These are phyloP conservation scores for Phoxinus dragarum DNA, from an alignment of 2,797 vertebrate species.

Conservation along the genomic window DNA sequence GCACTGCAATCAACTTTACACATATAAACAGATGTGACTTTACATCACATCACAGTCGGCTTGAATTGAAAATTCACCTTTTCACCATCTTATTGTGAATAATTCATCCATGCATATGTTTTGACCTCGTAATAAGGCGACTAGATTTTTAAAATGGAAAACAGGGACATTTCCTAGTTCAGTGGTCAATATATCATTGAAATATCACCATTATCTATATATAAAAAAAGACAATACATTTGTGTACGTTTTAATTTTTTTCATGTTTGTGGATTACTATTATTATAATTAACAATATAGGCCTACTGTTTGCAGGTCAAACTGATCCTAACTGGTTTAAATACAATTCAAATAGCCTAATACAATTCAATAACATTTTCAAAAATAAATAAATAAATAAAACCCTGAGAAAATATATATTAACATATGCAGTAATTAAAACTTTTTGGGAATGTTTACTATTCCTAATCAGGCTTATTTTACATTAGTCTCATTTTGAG, in stretches of 20 bases:
- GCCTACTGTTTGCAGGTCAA: neutral
- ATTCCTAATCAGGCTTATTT: neutral
- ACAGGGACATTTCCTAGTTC: neutral
- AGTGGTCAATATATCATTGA: neutral
- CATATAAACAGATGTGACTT: no score
- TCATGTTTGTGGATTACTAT: no score
- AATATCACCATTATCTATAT: neutral
- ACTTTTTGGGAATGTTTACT: neutral
- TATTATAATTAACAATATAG: no score
- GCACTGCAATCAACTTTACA: neutral
- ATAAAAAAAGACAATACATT: no score
- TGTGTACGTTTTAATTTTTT: no score
- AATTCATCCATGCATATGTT: neutral
- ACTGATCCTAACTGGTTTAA: neutral
- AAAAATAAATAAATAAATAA: neutral
- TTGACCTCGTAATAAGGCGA: neutral
- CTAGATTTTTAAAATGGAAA: neutral
- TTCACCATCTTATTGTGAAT: neutral
- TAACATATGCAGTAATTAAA: no score
- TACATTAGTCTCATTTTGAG: neutral
- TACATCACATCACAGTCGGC: neutral
- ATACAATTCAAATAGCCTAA: neutral
- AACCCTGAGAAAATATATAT: no score
- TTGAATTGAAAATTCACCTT: neutral
- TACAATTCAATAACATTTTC: no score